Base-by-base conservation (phyloP, 2,888 invertebrate species). In the Baccha elongata region DNA sequence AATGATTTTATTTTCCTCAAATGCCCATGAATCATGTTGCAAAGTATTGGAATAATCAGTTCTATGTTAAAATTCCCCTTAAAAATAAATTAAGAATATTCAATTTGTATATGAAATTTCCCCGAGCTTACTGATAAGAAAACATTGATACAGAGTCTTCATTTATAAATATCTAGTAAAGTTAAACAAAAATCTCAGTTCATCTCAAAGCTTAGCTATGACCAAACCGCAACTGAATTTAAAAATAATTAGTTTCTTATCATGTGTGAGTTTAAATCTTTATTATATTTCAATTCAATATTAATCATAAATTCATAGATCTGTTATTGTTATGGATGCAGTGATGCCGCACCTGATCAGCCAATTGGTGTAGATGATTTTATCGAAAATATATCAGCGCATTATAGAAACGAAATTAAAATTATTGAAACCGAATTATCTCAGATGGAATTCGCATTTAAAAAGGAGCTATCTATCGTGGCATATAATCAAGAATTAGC, bases 321-420 rank as follows among this genome's bases (percentile, higher is more conserved):
- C 44, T 60, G 42, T 26, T 11, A 44, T 21, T 55, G 65, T 23
- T 11, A 17, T 23, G 58, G 52, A 15, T 44, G 21, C 15, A 50
- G 50, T 46, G 50, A 73, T 2, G 5, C 26, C 1, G 0, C 15
- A 32, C 4, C 26, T 1, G 71, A 75, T 1, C 15, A 26, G 10
- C 52, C 52, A 40, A 65, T 58, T 3, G 52, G 50, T 15, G 64
- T 76, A 2, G 81, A 81, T 10, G 81, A 81, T 15, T 81, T 52
- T 19, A 65, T 81, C 3, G 81, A 81, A 44, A 71, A 76, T 8
- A 76, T 67, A 23, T 81, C 81, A 17, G 71, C 81, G 2, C 74
- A 76, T 52, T 76, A 71, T 21, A 71, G 53, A 46, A 81, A 81
- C 46, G 81, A 81, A 48, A 58, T 81, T 6, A 52, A 65, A 21